These are phyloP conservation scores for Anomalospiza imberbis DNA, from an alignment of 2,797 vertebrate species.

Conservation along the genomic window DNA sequence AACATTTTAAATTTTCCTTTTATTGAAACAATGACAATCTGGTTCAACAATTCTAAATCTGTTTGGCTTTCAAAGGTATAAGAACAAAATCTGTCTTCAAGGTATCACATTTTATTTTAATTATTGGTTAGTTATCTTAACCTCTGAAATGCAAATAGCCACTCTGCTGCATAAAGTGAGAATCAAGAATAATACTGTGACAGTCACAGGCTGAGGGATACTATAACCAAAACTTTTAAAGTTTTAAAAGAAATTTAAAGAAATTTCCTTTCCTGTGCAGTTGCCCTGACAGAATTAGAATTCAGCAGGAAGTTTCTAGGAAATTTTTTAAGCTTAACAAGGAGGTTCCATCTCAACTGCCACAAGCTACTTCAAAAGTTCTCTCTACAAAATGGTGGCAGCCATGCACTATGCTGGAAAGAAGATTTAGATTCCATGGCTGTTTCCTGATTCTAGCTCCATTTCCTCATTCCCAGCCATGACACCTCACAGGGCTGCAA, in stretches of 20 bases:
- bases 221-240: not conserved
- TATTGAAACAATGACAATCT: not conserved
- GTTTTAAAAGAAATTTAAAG: no score
- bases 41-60: not conserved
- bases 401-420: not conserved
- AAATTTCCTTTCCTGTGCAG: not conserved
- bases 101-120: not conserved
- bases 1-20: not conserved
- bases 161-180: not conserved
- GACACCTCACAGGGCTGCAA: not conserved
- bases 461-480: not conserved
- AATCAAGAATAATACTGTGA: not conserved
- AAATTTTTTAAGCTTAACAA: not conserved
- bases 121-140: not conserved
- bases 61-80: not conserved
- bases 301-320: not conserved
- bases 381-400: not conserved
- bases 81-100: not conserved
- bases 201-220: not conserved
- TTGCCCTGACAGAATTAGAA: not conserved
- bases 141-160: not conserved
- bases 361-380: not conserved
- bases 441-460: not conserved
- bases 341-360: not conserved
- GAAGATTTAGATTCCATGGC: fast-evolving